Percentiles rank a stretch among this genome's conserved stretches.
phyloP scores from a whole-genome alignment of 2,888 invertebrate species.

The Ennomos erosarius region DNA sequence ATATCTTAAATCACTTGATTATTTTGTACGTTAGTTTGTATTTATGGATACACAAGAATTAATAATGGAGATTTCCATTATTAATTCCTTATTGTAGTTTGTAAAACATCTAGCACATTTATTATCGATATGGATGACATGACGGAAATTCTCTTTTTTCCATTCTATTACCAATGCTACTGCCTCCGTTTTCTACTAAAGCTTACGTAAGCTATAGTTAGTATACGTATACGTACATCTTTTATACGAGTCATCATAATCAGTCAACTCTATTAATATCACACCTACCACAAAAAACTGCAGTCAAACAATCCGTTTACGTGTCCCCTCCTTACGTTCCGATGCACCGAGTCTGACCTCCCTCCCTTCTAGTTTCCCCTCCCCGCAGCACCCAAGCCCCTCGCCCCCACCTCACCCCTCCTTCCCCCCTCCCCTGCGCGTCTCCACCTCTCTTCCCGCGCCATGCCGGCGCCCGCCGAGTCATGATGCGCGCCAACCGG shows the following conservation, averaged over 20 bases:
- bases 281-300: background rate
- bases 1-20: too few species aligned
- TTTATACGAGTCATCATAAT: too few species aligned
- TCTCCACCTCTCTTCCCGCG: slow-evolving; percentile 53
- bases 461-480: slow-evolving; percentile 76
- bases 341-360: slow-evolving; percentile 75
- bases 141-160: background rate
- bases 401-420: slow-evolving; percentile 33
- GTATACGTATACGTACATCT: too few species aligned
- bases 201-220: too few species aligned
- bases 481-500: slow-evolving; percentile 44
- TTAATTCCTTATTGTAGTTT: too few species aligned
- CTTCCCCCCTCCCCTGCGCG: slow-evolving; percentile 36
- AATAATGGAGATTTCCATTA: too few species aligned
- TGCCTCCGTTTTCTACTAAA: too few species aligned
- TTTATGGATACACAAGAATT: too few species aligned
- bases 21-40: background rate
- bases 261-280: too few species aligned
- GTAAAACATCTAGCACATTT: too few species aligned
- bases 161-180: background rate
- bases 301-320: background rate
- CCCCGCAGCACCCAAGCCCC: slow-evolving; percentile 37
- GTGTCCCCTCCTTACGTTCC: slow-evolving; percentile 50
- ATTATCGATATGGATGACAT: too few species aligned
- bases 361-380: slow-evolving; percentile 62